These are phyloP conservation scores for Danaus plexippus DNA, from an alignment of 1,140 invertebrate species.

Conservation along the genomic window DNA sequence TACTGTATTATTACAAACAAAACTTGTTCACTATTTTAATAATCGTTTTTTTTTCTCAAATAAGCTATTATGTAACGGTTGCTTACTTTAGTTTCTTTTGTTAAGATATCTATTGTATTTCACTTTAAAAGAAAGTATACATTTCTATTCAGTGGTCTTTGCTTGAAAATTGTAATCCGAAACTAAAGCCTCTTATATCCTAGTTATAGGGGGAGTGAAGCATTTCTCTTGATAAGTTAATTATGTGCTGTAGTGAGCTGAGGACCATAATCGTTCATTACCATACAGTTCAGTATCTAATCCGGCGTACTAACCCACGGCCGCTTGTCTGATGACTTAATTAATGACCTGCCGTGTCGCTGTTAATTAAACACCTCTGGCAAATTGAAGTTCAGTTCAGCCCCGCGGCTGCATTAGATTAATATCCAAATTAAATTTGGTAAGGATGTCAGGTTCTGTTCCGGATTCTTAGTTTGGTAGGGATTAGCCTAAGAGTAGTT, in stretches of 20 bases:
- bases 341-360: constrained; percentile 65
- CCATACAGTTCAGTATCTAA: constrained; percentile 50
- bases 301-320: constrained; percentile 43
- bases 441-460: neutral
- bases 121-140: constrained; percentile 3
- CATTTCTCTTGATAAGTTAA: constrained; percentile 27
- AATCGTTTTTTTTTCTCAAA: constrained; percentile 9
- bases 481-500: too few species aligned
- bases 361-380: constrained; percentile 62
- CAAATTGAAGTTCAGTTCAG: constrained; percentile 56
- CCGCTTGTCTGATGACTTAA: constrained; percentile 64
- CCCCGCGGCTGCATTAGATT: constrained; percentile 43
- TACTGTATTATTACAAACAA: too few species aligned
- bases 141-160: constrained; percentile 5
- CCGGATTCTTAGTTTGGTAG: too few species aligned
- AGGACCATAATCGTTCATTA: constrained; percentile 51
- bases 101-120: constrained; percentile 5
- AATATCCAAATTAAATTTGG: constrained; percentile 51
- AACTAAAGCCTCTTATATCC: constrained; percentile 14
- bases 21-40: too few species aligned
- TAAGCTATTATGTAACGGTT: constrained; percentile 7
- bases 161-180: constrained; percentile 7
- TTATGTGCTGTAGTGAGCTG: constrained; percentile 24
- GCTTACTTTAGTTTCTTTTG: constrained; percentile 11
- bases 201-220: constrained; percentile 16